A percentile compares a stretch with the other conserved stretches of the same genome.
phyloP scores from a whole-genome alignment of 2,797 vertebrate species.

The Vultur gryphus region DNA sequence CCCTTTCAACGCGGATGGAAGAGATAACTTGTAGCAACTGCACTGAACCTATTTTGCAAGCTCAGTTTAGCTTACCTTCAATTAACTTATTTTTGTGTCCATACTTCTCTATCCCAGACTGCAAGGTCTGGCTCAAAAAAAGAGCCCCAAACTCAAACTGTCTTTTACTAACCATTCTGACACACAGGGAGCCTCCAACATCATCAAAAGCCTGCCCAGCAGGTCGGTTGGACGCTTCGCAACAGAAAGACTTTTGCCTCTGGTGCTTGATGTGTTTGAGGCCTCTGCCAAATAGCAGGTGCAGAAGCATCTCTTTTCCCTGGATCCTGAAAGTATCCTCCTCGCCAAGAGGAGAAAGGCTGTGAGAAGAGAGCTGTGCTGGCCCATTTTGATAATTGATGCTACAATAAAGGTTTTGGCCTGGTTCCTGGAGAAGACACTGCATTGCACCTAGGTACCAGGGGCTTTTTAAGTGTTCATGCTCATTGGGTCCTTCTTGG shows the following conservation, averaged over 20 bases:
- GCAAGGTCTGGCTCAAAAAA: background rate
- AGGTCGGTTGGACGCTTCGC: accelerated
- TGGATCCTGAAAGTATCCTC: background rate
- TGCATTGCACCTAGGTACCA: background rate
- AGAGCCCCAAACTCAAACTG: background rate
- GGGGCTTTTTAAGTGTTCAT: background rate
- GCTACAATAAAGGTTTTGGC: background rate
- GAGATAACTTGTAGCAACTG: background rate
- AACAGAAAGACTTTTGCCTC: background rate
- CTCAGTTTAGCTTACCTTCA: background rate
- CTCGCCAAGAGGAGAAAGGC: background rate
- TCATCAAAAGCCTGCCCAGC: background rate
- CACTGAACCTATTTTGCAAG: background rate
- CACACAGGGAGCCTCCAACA: background rate
- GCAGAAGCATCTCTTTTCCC: background rate
- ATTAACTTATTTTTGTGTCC: background rate
- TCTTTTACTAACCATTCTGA: background rate
- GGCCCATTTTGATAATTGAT: background rate
- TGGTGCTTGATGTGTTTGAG: background rate
- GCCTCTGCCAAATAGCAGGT: background rate
- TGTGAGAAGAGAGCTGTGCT: background rate
- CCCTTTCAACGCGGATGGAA: background rate
- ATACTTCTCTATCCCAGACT: background rate
- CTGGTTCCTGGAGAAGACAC: background rate
- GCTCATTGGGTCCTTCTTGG: background rate